Conservation (phyloP, 2,888 invertebrate genomes). For the Dolichomitus sp. region DNA sequence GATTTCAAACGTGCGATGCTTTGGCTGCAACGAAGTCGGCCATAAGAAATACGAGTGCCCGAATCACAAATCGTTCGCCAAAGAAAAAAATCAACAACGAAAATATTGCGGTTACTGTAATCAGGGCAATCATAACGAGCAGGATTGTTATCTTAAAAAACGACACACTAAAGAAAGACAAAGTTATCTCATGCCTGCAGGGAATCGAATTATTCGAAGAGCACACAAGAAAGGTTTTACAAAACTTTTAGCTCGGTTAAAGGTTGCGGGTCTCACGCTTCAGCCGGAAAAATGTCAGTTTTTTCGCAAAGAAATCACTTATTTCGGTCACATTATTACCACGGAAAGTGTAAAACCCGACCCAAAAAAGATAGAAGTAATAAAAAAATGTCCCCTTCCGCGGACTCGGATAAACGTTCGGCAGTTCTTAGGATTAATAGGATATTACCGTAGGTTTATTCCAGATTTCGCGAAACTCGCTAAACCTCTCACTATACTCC, state of each 20-base stretch:
- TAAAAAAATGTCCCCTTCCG: no score
- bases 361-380: no score
- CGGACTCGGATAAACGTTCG: no score
- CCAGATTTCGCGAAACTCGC: no score
- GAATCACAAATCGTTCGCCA: neutral
- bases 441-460: no score
- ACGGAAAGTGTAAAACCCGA: no score
- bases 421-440: no score
- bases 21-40: neutral
- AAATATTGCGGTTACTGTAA: slow-evolving; percentile 13
- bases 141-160: slow-evolving; percentile 9
- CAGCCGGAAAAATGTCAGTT: slow-evolving; percentile 5
- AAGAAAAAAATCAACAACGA: neutral
- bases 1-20: neutral
- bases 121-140: neutral
- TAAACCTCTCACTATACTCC: no score
- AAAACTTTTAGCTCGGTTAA: neutral
- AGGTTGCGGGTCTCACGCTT: slow-evolving; percentile 2
- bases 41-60: neutral
- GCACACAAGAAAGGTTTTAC: neutral
- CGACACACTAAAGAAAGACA: neutral
- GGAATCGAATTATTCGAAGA: neutral
- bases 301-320: neutral
- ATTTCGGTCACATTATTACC: no score
- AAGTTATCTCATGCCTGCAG: no score